Conservation (phyloP, 2,888 invertebrate genomes). For the Apocheima hispidaria region DNA sequence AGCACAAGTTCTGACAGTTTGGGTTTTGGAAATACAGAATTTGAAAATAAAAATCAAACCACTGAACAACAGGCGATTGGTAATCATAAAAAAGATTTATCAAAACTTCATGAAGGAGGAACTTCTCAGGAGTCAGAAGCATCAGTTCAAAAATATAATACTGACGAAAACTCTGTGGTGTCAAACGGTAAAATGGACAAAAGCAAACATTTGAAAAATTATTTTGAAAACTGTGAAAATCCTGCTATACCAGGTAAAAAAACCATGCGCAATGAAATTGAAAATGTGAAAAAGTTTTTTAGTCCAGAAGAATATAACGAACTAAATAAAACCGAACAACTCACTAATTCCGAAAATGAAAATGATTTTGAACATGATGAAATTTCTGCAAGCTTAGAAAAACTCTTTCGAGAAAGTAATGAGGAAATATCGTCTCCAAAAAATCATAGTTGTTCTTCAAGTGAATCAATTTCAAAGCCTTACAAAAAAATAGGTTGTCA, state of each 20-base stretch:
- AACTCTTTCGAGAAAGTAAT: conserved; percentile 28
- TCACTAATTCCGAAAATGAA: conserved; percentile 23
- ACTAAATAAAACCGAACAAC: background rate
- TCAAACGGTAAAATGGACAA: background rate
- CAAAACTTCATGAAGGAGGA: background rate
- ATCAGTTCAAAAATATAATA: background rate
- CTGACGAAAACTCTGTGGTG: background rate
- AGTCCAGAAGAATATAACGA: conserved; percentile 3
- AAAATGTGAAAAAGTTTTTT: conserved; percentile 6
- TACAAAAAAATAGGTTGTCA: background rate
- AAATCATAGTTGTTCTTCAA: background rate
- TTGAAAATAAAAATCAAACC: conserved; percentile 8
- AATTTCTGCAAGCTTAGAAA: conserved; percentile 32
- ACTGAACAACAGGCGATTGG: background rate
- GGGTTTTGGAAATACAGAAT: background rate
- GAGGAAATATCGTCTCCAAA: background rate
- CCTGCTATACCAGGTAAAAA: background rate
- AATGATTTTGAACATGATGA: conserved; percentile 27
- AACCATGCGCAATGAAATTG: background rate
- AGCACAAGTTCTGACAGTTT: background rate
- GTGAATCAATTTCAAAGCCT: background rate
- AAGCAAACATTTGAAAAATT: background rate
- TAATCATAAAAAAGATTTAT: background rate
- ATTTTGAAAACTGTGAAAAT: background rate
- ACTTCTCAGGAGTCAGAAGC: background rate